These are phyloP conservation scores for Sebastes variabilis DNA, from an alignment of 2,797 vertebrate genomes.

Conservation along the genomic window DNA sequence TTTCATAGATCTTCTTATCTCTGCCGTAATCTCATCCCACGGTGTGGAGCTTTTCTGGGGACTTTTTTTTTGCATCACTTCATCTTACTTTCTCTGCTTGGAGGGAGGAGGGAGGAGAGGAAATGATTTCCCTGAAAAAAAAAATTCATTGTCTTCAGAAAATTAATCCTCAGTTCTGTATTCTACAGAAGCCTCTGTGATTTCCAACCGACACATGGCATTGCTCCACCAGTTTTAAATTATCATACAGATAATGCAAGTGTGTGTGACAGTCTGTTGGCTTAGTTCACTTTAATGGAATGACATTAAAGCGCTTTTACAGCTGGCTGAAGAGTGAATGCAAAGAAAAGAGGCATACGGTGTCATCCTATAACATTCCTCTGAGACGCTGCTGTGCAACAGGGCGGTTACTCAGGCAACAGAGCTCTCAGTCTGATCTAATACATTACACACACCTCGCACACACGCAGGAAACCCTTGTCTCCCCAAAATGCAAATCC, in stretches of 20 bases:
- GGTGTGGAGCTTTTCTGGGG: conserved; percentile 29
- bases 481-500: conserved; percentile 63
- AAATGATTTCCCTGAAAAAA: conserved; percentile 28
- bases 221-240: conserved; percentile 61
- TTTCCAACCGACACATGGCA: conserved; percentile 55
- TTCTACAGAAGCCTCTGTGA: conserved; percentile 54
- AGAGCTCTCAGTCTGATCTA: conserved; percentile 30
- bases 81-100: background rate
- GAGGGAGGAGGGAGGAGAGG: conserved; percentile 1
- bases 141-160: conserved; percentile 51
- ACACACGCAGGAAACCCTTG: conserved; percentile 42
- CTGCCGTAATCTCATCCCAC: conserved; percentile 38
- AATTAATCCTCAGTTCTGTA: conserved; percentile 71
- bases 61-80: conserved; percentile 18
- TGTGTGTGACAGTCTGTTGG: conserved; percentile 61
- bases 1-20: conserved; percentile 66
- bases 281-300: conserved; percentile 66
- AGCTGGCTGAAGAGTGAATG: conserved; percentile 45
- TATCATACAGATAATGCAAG: conserved; percentile 70
- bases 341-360: conserved; percentile 34
- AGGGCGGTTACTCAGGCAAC: conserved; percentile 58
- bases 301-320: conserved; percentile 67
- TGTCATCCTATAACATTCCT: conserved; percentile 18
- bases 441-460: conserved; percentile 45
- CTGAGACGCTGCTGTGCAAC: conserved; percentile 17